Percentiles rank a stretch among this genome's conserved stretches.
Evolutionary conservation across 2,888 invertebrate species (phyloP).

Genomic region (Trachelus tabidus): DNA sequence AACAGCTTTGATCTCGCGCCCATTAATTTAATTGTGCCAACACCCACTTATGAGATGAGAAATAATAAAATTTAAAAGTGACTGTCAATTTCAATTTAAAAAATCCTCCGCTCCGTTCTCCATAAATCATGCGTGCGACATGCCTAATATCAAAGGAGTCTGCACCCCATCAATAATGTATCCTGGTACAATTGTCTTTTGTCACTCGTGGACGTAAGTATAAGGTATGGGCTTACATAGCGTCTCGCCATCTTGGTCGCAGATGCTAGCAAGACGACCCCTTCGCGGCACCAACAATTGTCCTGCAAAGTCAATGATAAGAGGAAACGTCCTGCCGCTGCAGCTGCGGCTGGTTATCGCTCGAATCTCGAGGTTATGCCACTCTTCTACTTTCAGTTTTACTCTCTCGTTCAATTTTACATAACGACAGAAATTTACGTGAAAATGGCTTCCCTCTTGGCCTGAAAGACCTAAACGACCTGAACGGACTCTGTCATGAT

Average conservation of each 20-base stretch:
- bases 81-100: background rate
- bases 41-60: too few relatives aligned
- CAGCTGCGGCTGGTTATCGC: background rate
- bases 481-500: background rate
- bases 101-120: background rate
- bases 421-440: background rate
- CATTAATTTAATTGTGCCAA: background rate
- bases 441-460: background rate
- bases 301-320: slow-evolving; percentile 57
- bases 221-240: slow-evolving; percentile 72
- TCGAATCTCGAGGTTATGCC: background rate
- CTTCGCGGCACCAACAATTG: slow-evolving; percentile 62
- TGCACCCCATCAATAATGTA: background rate
- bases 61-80: too few relatives aligned
- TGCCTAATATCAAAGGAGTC: background rate
- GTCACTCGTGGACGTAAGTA: slow-evolving; percentile 13
- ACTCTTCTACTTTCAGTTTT: background rate
- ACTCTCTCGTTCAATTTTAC: background rate
- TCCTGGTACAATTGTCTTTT: background rate
- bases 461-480: background rate
- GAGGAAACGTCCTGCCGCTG: background rate
- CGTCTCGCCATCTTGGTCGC: slow-evolving; percentile 75
- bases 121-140: background rate
- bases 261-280: slow-evolving; percentile 71
- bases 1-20: background rate